phyloP scores from a whole-genome alignment of 2,797 vertebrate genomes.

The Novumbra hubbsi region DNA sequence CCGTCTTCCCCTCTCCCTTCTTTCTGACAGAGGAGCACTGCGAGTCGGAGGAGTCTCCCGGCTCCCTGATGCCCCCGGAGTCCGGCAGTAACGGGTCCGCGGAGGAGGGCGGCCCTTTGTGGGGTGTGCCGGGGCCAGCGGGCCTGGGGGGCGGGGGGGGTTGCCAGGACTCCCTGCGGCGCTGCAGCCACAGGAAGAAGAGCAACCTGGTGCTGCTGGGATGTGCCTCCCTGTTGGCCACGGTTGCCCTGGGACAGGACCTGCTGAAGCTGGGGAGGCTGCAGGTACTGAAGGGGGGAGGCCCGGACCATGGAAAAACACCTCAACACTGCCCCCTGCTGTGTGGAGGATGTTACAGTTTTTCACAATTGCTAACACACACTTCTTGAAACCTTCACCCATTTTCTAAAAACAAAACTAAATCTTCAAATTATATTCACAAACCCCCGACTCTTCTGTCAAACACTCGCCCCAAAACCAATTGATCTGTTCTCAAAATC shows the following conservation, averaged over 20 bases:
- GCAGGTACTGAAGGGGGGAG: constrained; percentile 53
- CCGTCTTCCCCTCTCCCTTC: neutral
- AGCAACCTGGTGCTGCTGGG: constrained; percentile 80
- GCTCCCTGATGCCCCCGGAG: constrained; percentile 66
- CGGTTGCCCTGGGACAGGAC: constrained; percentile 81
- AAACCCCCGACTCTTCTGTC: too few relatives aligned
- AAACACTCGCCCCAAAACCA: too few relatives aligned
- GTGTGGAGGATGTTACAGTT: neutral
- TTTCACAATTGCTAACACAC: too few relatives aligned
- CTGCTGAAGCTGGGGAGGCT: constrained; percentile 76
- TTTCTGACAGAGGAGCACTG: constrained; percentile 77
- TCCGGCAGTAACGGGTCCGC: constrained; percentile 69
- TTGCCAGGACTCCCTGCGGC: constrained; percentile 60
- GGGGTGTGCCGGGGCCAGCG: constrained; percentile 43
- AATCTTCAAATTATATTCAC: too few relatives aligned
- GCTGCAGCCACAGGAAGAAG: constrained; percentile 73
- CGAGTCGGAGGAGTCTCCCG: constrained; percentile 73
- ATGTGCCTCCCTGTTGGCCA: constrained; percentile 83
- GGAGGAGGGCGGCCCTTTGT: constrained; percentile 68
- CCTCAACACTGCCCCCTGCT: neutral
- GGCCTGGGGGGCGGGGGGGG: constrained; percentile 41
- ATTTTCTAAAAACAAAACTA: too few relatives aligned
- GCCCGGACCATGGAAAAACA: neutral
- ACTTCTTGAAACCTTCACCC: too few relatives aligned
- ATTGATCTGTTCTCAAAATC: too few relatives aligned